A percentile compares a stretch with the other conserved stretches of the same genome.
Evolutionary conservation across 2,113 vertebrate genomes (phyloP).

Genomic region (Marmota flaviventris): DNA sequence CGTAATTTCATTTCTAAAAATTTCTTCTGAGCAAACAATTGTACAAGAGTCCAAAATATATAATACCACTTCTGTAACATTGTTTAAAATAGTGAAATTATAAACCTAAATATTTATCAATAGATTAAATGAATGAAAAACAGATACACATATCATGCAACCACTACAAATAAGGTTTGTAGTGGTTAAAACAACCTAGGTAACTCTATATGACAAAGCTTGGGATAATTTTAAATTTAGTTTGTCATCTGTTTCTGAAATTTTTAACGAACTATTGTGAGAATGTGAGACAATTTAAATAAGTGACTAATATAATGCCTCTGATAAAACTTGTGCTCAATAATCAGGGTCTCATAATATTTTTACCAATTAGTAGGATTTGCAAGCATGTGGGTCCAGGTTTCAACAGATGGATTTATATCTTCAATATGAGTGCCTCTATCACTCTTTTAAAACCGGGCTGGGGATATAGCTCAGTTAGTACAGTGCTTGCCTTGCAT

Average conservation of each 20-base stretch:
- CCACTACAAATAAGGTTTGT: constrained; percentile 16
- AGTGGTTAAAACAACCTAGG: not conserved
- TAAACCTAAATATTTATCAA: not conserved
- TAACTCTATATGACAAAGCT: not conserved
- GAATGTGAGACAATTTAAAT: not conserved
- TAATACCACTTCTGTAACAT: not conserved
- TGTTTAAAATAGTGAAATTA: constrained; percentile 1
- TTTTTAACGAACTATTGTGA: not conserved
- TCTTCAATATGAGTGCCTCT: not conserved
- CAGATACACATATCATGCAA: not conserved
- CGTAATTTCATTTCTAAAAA: constrained; percentile 8
- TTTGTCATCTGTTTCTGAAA: not conserved
- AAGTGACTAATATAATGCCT: not conserved
- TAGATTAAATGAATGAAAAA: constrained; percentile 3
- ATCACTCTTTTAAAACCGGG: not conserved
- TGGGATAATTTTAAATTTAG: not conserved
- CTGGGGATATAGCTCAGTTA: too few species aligned
- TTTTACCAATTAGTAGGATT: not conserved
- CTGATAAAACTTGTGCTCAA: not conserved
- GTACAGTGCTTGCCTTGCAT: too few species aligned
- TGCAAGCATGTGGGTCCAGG: not conserved
- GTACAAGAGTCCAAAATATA: not conserved
- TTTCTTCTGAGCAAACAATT: not conserved
- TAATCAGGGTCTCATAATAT: not conserved
- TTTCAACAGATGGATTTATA: not conserved